A percentile compares a stretch with the other conserved stretches of the same genome.
These are phyloP conservation scores for Drosophila sechellia DNA, from an alignment of 1,140 invertebrate species.

Conservation along the genomic window DNA sequence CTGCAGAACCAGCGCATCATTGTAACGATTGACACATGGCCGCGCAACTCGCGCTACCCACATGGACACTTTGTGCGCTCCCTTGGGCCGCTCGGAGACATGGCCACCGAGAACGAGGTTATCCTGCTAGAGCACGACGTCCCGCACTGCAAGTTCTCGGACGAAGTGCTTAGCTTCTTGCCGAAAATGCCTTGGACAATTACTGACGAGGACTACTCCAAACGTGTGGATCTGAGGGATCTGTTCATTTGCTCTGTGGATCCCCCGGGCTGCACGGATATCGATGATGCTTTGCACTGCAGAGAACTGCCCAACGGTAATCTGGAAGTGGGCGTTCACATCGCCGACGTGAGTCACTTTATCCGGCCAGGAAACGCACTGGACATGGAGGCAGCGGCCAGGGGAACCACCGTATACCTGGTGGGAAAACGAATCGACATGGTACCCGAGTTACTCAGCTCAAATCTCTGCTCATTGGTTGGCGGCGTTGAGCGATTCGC, in stretches of 20 bases:
- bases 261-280: constrained; percentile 99
- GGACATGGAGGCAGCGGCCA: constrained; percentile 93
- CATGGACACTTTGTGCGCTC: constrained; percentile 95
- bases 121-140: constrained; percentile 98
- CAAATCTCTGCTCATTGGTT: constrained; percentile 95
- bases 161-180: constrained; percentile 96
- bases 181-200: constrained; percentile 96
- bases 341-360: constrained; percentile 98
- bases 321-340: constrained; percentile 96
- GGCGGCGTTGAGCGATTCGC: constrained; percentile 94
- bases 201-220: constrained; percentile 91
- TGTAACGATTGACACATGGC: constrained; percentile 97
- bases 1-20: constrained; percentile 94
- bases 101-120: constrained; percentile 97
- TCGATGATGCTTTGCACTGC: constrained; percentile 99
- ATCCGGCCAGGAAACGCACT: constrained; percentile 94
- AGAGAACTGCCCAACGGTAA: constrained; percentile 90
- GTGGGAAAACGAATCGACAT: constrained; percentile 95
- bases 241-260: constrained; percentile 98
- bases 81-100: constrained; percentile 92
- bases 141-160: constrained; percentile 97
- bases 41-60: constrained; percentile 90
- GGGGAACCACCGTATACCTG: constrained; percentile 96
- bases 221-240: constrained; percentile 93
- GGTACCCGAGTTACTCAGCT: constrained; percentile 95